Evolutionary conservation across 2,113 vertebrate genomes (phyloP), one percentile per base, ranked within the genome.

Genomic region (Shinisaurus crocodilurus): DNA sequence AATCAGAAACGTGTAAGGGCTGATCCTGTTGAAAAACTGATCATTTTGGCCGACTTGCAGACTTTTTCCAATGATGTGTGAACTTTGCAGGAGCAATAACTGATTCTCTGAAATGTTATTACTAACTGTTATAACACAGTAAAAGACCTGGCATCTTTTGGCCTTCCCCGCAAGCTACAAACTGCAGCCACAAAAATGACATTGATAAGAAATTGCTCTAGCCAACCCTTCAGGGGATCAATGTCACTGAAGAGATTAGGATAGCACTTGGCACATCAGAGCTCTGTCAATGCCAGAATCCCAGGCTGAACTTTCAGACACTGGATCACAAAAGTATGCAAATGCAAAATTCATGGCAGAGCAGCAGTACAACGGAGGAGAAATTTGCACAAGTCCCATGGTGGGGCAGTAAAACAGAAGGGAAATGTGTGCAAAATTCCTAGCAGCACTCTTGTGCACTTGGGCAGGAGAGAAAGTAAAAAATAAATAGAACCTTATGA

Each of bases 101-200:
- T 15, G 27, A 76, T 85, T 92, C 50, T 48, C 90, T 93, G 60
- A 77, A 93, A 4, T 79, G 2, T 57, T 89, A 57, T 84, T 90
- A 91, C 88, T 83, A 90, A 37, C 18, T 83, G n/a, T 48, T 94
- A 85, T 82, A 92, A 89, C 25, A 93, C 83, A 89, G 43, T 65
- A 84, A 63, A 92, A 89, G 90, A 90, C 65, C 70, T 93, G 88
- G 76, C 91, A 89, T 88, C 45, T 82, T 65, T 40, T 29, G 3
- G 65, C 60, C 23, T 23, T 91, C 80, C 83, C 69, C 82, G 48
- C 67, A 67, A 91, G 34, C 54, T 90, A 80, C 37, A 90, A 93
- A 90, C 75, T 60, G 90, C 88, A 88, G 5, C 82, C 92, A 80
- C 60, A 80, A 85, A 93, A 91, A 86, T 74, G 90, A 69, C 37